phyloP scores from a whole-genome alignment of 2,113 vertebrate species.

The Ellobius talpinus region DNA sequence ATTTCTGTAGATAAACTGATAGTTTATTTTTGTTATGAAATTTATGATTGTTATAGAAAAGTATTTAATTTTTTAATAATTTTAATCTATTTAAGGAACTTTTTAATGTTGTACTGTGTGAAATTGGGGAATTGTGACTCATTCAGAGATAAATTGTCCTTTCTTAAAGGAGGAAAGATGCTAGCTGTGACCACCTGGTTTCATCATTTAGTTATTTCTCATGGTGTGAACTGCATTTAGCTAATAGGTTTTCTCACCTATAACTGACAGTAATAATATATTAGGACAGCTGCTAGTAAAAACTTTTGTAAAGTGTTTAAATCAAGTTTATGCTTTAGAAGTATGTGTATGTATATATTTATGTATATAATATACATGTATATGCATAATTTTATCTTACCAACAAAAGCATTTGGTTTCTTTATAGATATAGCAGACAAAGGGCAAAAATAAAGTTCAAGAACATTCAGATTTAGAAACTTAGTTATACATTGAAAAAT shows the following conservation, averaged over 20 bases:
- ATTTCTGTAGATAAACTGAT: neutral
- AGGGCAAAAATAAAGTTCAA: neutral
- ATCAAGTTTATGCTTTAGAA: neutral
- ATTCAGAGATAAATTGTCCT: neutral
- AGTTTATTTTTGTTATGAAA: neutral
- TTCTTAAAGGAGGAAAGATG: neutral
- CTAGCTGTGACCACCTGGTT: neutral
- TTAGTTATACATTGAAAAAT: neutral
- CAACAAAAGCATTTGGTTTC: neutral
- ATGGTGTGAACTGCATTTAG: neutral
- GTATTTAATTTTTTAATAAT: neutral
- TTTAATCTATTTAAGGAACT: neutral
- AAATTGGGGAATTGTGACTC: neutral
- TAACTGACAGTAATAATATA: neutral
- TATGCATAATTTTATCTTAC: neutral
- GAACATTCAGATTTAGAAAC: neutral
- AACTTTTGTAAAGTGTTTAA: neutral
- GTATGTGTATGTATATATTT: accelerated
- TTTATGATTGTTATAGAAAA: neutral
- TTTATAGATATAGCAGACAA: neutral
- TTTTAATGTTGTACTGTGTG: neutral
- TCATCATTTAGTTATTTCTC: neutral
- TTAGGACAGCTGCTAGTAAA: neutral
- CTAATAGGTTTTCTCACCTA: neutral
- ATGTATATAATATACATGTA: neutral